Conservation (phyloP, 2,113 vertebrate genomes). For the rat (Rattus norvegicus) region DNA sequence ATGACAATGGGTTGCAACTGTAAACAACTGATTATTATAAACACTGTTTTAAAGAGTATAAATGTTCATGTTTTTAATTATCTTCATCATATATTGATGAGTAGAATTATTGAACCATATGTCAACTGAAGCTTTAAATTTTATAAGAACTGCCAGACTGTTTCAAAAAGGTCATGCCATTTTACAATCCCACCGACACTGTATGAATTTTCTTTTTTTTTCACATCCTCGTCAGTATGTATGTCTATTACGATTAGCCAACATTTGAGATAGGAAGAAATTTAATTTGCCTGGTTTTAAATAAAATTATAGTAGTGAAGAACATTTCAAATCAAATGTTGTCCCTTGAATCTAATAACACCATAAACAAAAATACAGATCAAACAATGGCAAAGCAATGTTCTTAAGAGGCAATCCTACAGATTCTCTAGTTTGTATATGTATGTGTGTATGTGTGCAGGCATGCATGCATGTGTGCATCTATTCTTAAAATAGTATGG, state of each 20-base stretch:
- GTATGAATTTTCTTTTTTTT: not conserved
- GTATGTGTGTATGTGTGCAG: not conserved
- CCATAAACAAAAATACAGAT: conserved; percentile 21
- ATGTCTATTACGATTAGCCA: conserved; percentile 17
- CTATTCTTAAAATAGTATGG: not conserved
- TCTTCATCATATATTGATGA: not conserved
- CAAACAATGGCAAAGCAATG: not conserved
- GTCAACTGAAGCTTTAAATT: not conserved
- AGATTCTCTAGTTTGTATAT: not conserved
- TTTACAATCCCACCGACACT: not conserved
- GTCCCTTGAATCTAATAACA: not conserved
- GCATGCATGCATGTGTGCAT: not conserved
- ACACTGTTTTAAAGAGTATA: conserved; percentile 2
- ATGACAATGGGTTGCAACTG: not conserved
- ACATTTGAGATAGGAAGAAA: conserved; percentile 9
- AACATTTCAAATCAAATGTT: conserved; percentile 29
- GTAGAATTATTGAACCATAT: conserved; percentile 25
- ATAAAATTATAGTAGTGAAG: conserved; percentile 30
- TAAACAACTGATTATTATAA: not conserved
- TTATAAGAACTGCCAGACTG: conserved; percentile 26
- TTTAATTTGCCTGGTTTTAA: conserved; percentile 9
- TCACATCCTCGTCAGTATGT: not conserved
- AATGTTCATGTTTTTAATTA: not conserved
- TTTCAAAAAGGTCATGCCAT: conserved; percentile 15
- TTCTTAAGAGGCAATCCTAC: not conserved